phyloP scores from a whole-genome alignment of 2,797 vertebrate species.

The Falco cherrug region DNA sequence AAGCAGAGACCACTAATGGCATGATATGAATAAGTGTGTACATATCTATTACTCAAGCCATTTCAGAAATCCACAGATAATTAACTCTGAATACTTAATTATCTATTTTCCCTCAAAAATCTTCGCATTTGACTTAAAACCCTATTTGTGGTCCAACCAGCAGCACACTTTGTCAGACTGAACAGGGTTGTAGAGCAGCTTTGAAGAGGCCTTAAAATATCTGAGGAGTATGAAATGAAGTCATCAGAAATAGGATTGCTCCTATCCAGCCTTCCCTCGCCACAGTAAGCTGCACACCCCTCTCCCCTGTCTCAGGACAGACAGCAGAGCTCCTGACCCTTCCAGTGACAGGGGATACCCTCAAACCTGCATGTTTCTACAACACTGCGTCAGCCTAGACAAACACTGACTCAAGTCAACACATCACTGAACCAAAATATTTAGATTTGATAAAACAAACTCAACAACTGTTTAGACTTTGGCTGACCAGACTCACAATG shows the following conservation, averaged over 20 bases:
- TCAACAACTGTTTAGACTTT: conserved; percentile 37
- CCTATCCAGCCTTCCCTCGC: neutral
- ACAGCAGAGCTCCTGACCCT: neutral
- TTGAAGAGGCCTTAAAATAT: neutral
- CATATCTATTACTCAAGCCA: neutral
- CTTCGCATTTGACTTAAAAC: neutral
- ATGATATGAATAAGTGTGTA: neutral
- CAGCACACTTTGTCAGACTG: neutral
- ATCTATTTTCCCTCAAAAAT: neutral
- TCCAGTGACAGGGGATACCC: neutral
- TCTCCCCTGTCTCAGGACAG: neutral
- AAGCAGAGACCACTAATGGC: neutral
- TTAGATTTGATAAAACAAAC: conserved; percentile 59
- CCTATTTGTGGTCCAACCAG: neutral
- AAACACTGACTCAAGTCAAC: conserved; percentile 8
- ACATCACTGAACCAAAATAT: conserved; percentile 10
- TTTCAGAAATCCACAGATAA: neutral
- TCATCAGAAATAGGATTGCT: neutral
- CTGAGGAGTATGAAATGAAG: neutral
- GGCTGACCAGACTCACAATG: neutral
- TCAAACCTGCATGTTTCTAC: neutral
- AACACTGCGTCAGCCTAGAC: neutral
- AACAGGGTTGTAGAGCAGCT: neutral
- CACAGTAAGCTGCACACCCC: fast-evolving
- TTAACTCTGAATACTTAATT: conserved; percentile 26